Base-by-base conservation (phyloP, 2,888 invertebrate genomes). In the Achlya flavicornis region DNA sequence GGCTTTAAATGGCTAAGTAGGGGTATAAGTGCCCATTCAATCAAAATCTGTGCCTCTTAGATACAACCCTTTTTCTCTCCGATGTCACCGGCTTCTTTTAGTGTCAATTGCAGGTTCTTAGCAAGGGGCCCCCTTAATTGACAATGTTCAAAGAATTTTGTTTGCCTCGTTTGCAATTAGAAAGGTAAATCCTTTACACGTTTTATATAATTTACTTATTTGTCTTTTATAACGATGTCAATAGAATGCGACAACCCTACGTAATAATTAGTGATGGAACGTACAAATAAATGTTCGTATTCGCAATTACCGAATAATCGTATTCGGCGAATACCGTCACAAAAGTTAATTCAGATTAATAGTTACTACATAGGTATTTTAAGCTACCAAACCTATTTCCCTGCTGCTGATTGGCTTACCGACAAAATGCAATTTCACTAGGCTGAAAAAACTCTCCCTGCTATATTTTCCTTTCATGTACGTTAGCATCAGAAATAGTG, bases 81-180 rank as follows among this genome's bases (percentile, higher is more conserved):
- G 85, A 89, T 90, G 90, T 90, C 91, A 89, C 80, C 72, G 76
- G 74, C 76, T 86, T 87, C 86, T 87, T 89, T 89, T 77, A 84
- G 82, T 86, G 91, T 91, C 91, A 90, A 88, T 87, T 81, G 86
- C 91, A 90, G 75, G 70, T 73, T 72, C 72, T 61, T 73, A 69
- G 10, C 10, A 68, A 71, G 75, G 77, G 84, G 69, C 75, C 77
- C 75, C 80, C 26, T 26, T 91, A 90, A 91, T 90, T 91, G 90
- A 89, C 88, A 90, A 91, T 89, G 88, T 80, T 79, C 77, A 73
- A 85, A 82, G 77, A 87, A 89, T 90, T 90, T 86, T 86, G 85
- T 86, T 85, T 85, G 75, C 77, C 79, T 67, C 76, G 70, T 64
- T 74, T 69, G 67, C 79, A 84, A 81, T 84, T 80, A 83, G 70